Evolutionary conservation across 30 jellyfish, hydroid and myxozoan species (phyloP).

Genomic region (Hydractinia echinata): DNA sequence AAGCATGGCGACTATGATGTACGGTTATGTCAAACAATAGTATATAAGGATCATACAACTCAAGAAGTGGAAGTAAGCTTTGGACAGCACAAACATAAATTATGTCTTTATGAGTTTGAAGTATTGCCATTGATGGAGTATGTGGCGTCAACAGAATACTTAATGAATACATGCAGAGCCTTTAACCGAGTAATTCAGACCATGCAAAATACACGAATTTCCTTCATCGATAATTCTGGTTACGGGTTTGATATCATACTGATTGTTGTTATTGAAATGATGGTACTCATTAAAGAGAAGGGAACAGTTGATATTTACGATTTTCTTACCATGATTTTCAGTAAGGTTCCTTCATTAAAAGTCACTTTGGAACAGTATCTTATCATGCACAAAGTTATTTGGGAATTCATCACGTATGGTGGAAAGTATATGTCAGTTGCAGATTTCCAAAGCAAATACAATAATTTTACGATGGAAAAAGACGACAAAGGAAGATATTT

Average conservation of each 20-base stretch:
- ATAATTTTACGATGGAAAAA: not conserved
- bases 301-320: not conserved
- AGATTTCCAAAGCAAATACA: not conserved
- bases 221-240: no score
- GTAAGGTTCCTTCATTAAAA: not conserved
- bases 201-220: no score
- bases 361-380: not conserved
- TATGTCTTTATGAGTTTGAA: no score
- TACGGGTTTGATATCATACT: constrained; percentile 3
- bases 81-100: no score
- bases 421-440: not conserved
- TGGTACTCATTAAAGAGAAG: not conserved
- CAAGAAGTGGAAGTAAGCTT: no score
- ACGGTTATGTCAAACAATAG: no score
- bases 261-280: not conserved
- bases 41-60: no score
- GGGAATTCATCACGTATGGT: not conserved
- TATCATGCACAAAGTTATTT: not conserved
- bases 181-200: no score
- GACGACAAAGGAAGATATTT: constrained; percentile 1
- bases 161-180: no score
- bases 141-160: no score
- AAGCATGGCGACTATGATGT: no score
- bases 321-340: not conserved
- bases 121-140: no score